Evolutionary conservation across 2,888 invertebrate genomes (phyloP), one percentile per base, ranked within the genome.

Genomic region (Camptogramma bilineatum): DNA sequence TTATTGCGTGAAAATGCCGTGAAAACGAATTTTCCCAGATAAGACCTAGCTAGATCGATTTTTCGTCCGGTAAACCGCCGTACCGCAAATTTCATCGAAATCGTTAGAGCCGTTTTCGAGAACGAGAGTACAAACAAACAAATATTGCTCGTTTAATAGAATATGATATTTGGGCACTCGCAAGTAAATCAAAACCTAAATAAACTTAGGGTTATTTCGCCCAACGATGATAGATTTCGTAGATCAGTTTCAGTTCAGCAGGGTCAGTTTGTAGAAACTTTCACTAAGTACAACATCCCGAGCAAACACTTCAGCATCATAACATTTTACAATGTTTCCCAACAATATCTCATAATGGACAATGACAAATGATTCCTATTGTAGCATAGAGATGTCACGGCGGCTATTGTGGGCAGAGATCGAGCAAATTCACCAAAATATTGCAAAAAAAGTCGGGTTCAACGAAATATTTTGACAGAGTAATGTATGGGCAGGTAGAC

Each of bases 401-500:
- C 76, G 76, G 67, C 76, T 78, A 81, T 87, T 87, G 84, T 85
- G 74, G 73, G 62, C 77, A 79, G 85, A 86, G 86, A 90, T 87
- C 85, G 84, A 77, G 81, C 86, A 88, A 90, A 90, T 90, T 88
- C 86, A 88, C 88, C 76, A 86, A 87, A 88, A 85, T 86, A 81
- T 77, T 68, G 72, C 52, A 76, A 18, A 84, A 85, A n/a, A 80
- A 77, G 1, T 39, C 60, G 52, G 76, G 77, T 82, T 80, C 80
- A 81, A 79, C 82, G 91, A 90, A 93, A 91, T 92, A 91, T 93
- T 93, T 90, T 92, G 93, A 92, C 92, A 92, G 83, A 81, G 87
- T 90, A 91, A 92, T 91, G 86, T 84, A 89, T 87, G 79, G 84
- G 80, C 88, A 86, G 89, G 91, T 87, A 85, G 65, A 75, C 66